These are phyloP conservation scores for Drosophila santomea DNA, from an alignment of 1,140 invertebrate genomes.

Conservation along the genomic window DNA sequence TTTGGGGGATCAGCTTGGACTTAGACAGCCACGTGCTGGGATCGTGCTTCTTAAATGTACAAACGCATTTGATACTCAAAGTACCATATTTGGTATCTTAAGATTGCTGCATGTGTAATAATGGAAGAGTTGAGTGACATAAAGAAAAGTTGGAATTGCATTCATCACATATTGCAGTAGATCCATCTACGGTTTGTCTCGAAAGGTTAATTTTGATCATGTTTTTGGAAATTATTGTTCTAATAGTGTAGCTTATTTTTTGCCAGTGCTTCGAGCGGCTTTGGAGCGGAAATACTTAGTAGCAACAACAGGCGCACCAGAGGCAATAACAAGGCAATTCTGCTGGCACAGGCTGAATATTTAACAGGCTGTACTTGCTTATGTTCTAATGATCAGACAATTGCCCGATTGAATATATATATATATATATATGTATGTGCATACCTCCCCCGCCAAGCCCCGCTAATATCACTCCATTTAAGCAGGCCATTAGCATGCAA, in stretches of 20 bases:
- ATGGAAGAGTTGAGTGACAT: too few relatives aligned
- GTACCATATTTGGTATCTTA: too few relatives aligned
- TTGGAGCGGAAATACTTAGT: constrained; percentile 59
- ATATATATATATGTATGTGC: neutral
- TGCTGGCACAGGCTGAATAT: constrained; percentile 54
- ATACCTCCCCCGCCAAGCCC: neutral
- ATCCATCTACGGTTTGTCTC: too few relatives aligned
- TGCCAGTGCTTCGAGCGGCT: constrained; percentile 7
- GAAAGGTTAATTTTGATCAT: too few relatives aligned
- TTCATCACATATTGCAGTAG: too few relatives aligned
- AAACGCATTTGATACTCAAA: too few relatives aligned
- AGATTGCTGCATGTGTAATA: too few relatives aligned
- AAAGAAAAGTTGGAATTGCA: too few relatives aligned
- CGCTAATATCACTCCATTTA: constrained; percentile 29
- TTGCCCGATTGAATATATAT: constrained; percentile 11
- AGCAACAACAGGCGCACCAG: constrained; percentile 36
- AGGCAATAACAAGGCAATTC: constrained; percentile 36
- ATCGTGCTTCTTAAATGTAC: neutral
- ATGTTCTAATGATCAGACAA: constrained; percentile 60
- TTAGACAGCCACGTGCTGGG: constrained; percentile 1
- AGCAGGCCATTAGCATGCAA: constrained; percentile 73
- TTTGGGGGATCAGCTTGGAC: constrained; percentile 4
- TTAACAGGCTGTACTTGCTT: constrained; percentile 54
- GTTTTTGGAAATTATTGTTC: too few relatives aligned
- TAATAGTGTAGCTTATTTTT: neutral